Evolutionary conservation across 2,797 vertebrate genomes (phyloP).

Genomic region (Anas flavirostris): DNA sequence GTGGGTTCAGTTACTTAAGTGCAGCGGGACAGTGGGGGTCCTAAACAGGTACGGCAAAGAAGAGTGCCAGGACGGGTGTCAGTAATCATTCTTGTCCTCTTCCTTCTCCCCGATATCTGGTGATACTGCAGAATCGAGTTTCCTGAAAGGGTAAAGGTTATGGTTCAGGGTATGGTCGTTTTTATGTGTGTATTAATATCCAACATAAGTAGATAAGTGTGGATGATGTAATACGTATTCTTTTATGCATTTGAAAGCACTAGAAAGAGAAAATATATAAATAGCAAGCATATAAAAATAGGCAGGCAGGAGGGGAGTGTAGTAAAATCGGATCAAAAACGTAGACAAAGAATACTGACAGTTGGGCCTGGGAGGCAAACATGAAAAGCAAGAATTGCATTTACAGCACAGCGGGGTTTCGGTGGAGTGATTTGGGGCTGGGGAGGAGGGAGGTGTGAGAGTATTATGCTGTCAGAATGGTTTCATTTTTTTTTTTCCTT

Average conservation of each 20-base stretch:
- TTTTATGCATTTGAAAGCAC: not conserved
- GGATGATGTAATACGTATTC: too few species aligned
- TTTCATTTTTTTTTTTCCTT: conserved; percentile 33
- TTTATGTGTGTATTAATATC: not conserved
- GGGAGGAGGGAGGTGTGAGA: too few species aligned
- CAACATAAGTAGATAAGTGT: too few species aligned
- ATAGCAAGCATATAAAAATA: not conserved
- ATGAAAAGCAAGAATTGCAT: not conserved
- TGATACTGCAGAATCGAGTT: not conserved
- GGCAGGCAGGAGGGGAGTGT: not conserved
- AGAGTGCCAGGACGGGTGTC: not conserved
- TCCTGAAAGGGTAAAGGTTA: not conserved
- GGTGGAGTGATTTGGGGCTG: not conserved
- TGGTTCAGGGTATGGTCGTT: not conserved
- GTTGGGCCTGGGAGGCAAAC: not conserved
- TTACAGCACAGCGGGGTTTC: not conserved
- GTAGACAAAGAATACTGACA: rapidly evolving
- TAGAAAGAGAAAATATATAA: not conserved
- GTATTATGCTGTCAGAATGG: not conserved
- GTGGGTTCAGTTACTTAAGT: not conserved
- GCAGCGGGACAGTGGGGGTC: not conserved
- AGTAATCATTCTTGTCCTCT: not conserved
- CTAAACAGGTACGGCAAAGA: not conserved
- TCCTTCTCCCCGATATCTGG: not conserved
- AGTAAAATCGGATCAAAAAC: not conserved